Evolutionary conservation across 2,888 invertebrate genomes (phyloP).

Genomic region (Cephus pulcher): DNA sequence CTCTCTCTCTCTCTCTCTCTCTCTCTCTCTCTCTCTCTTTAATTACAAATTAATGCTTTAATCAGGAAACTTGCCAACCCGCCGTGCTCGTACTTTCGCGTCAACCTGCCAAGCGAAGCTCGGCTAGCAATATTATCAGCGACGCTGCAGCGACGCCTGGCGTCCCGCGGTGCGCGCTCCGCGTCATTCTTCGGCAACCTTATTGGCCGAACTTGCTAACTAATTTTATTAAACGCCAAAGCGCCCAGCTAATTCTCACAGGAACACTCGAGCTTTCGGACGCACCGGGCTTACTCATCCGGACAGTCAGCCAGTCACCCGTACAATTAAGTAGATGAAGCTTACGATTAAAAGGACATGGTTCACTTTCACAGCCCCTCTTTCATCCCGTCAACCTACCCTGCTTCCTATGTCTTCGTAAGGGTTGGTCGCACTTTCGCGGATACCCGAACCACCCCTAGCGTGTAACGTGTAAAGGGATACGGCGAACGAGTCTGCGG

Average conservation of each 20-base stretch:
- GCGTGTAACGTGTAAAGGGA: not conserved
- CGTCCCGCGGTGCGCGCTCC: not conserved
- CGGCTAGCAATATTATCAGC: slow-evolving; percentile 53
- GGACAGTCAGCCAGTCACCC: not conserved
- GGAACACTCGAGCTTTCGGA: not conserved
- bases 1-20: slow-evolving; percentile 41
- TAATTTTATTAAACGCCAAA: slow-evolving; percentile 53
- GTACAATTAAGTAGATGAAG: not conserved
- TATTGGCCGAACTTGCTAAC: slow-evolving; percentile 50
- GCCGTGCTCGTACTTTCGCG: slow-evolving; percentile 48
- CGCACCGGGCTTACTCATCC: not conserved
- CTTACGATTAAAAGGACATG: not conserved
- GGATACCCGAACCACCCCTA: not conserved
- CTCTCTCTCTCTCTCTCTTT: slow-evolving; percentile 48
- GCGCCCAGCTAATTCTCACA: not conserved
- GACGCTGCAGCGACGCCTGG: slow-evolving; percentile 35
- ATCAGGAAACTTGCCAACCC: slow-evolving; percentile 57
- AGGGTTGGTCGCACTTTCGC: not conserved
- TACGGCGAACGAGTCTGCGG: not conserved
- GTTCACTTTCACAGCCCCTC: not conserved
- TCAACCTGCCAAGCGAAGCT: slow-evolving; percentile 34
- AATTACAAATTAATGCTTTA: slow-evolving; percentile 61
- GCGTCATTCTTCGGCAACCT: slow-evolving; percentile 47
- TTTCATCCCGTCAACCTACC: not conserved
- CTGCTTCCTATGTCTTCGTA: not conserved